Base-by-base conservation (phyloP, 2,113 vertebrate species). In the Dascyllus trimaculatus region DNA sequence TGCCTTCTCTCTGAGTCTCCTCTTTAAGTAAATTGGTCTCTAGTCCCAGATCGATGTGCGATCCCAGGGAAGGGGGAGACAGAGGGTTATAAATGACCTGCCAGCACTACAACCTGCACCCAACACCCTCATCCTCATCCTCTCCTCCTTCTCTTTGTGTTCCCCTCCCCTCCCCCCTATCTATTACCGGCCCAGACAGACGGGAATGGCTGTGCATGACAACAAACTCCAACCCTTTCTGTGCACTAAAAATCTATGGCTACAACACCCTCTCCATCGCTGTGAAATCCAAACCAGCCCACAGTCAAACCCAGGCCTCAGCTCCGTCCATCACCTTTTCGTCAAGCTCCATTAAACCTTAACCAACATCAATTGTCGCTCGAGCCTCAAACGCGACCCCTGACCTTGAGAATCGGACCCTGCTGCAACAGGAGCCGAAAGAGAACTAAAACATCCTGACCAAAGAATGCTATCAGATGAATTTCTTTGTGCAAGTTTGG, bases 81-180 rank as follows among this genome's bases (percentile, higher is more conserved):
- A 8, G 51, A 63, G 48, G 53, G 71, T 84, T 76, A 91, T 88
- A 88, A 91, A 93, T 67, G 66, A 90, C 75, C 69, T 81, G 75
- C 77, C 75, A 70, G 26, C 52, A 52, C 79, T 59, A 82, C 67
- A 85, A 74, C 53, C 40, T 69, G 70, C 64, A 81, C 51, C 76
- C 51, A 86, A 57, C 71, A 74, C 64, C 72, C 15, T 51, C 10
- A 10, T 60, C 2, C n/a, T 57, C 40, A n/a, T 68, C 19, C 70
- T 25, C 51, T 29, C 53, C 80, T 71, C 21, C 68, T 58, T 71
- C 32, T 66, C 48, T 57, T 54, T 40, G 25, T 70, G 56, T 78
- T 67, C 53, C 71, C 25, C 24, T 49, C 77, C 66, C 70, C 32
- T 79, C 66, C 82, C 82, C 71, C 80, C 18, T 22, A 0, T 71